Base-by-base conservation (phyloP, 2,113 vertebrate genomes). In the Trematocara variabile region DNA sequence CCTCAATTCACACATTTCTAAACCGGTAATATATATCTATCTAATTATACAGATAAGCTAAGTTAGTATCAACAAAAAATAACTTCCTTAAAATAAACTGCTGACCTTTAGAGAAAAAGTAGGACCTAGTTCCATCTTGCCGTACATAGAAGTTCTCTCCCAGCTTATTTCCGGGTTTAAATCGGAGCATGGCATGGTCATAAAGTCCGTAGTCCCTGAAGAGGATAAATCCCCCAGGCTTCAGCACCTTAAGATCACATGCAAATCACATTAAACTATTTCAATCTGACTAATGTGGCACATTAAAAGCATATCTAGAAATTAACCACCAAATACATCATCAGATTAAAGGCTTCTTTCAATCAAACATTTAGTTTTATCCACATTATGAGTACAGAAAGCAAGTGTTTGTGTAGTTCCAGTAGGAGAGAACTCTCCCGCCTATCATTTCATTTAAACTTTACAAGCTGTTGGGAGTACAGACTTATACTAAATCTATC, bases 131-230 rank as follows among this genome's bases (percentile, higher is more conserved):
- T 80, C 98, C 98, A 84, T 99, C 98, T 92, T 99, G 98, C 33
- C 99, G 96, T 8, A 98, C 99, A 9, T 99, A 99, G 33, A 99
- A 98, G 88, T 99, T 98, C 82, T 99, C 97, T 85, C 97, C 97
- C 85, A 99, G 96, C 88, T 98, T 99, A 94, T 94, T 99, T 79
- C 97, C 93, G 0, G 97, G 91, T 93, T 99, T 99, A 95, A 99
- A 99, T 34, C 98, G 95, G 22, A 98, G 96, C 99, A 99, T 99
- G 77, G 98, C 96, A 39, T 99, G 97, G 81, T 99, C 98, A 39
- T 98, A 84, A 0, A 99, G 94, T 8, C 98, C 98, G 16, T 99
- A 99, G 94, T 99, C 99, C 54, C 99, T 96, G 92, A 99, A 99
- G 54, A 99, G 91, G 56, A 99, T 91, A 12, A 95, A 90, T 78